Evolutionary conservation across 2,113 vertebrate species (phyloP).

Genomic region (Drymodes brunneopygia): DNA sequence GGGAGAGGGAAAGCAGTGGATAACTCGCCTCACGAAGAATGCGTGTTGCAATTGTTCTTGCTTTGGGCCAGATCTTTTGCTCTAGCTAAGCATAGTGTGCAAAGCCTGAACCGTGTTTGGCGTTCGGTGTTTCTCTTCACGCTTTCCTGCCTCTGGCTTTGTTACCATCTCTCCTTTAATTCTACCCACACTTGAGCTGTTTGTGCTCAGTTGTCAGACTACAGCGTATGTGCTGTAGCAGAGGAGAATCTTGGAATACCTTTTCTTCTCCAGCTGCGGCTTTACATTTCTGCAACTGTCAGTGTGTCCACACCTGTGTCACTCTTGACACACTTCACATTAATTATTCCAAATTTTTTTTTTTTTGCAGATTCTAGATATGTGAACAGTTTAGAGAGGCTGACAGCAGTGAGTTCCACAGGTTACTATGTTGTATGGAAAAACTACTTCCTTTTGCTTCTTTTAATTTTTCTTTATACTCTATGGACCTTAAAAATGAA

Average conservation of each 20-base stretch:
- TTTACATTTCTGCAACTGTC: neutral
- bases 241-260: neutral
- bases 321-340: neutral
- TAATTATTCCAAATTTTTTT: neutral
- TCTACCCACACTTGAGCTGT: neutral
- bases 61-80: neutral
- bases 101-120: neutral
- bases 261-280: neutral
- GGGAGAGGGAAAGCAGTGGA: neutral
- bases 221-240: fast-evolving
- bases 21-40: neutral
- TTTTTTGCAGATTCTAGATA: neutral
- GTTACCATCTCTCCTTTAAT: neutral
- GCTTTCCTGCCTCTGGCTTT: neutral
- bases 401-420: neutral
- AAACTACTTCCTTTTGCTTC: neutral
- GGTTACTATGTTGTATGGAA: neutral
- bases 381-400: neutral
- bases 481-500: neutral
- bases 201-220: neutral
- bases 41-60: neutral
- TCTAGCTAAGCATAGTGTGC: neutral
- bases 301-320: neutral
- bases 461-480: neutral
- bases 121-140: neutral